phyloP scores from a whole-genome alignment of 2,113 vertebrate species.

The Pelecanoides urinatrix region DNA sequence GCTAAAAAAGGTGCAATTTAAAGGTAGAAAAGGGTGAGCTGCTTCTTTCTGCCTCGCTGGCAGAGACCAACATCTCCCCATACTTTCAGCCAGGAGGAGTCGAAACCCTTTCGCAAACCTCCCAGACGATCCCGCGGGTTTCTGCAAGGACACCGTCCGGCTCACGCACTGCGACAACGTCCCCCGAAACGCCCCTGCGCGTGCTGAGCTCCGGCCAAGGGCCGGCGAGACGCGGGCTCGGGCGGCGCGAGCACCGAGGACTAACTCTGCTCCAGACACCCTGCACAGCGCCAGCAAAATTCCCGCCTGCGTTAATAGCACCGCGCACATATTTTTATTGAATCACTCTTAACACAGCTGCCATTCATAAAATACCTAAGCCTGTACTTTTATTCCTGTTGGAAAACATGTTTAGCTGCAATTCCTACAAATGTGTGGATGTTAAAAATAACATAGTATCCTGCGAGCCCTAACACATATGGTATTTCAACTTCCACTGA shows the following conservation, averaged over 20 bases:
- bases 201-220: not conserved
- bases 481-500: not conserved
- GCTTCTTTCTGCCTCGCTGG: not conserved
- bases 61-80: not conserved
- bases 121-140: not conserved
- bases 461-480: not conserved
- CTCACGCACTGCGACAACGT: accelerated
- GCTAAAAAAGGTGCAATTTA: not conserved
- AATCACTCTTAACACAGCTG: not conserved
- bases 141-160: accelerated
- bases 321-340: not conserved
- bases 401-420: not conserved
- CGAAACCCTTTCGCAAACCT: accelerated
- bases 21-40: not conserved
- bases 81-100: not conserved
- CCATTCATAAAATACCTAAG: not conserved
- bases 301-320: not conserved
- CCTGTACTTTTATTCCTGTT: not conserved
- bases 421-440: not conserved
- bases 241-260: accelerated
- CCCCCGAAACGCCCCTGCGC: accelerated
- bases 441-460: not conserved
- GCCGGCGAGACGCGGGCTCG: not conserved
- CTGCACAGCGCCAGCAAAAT: not conserved
- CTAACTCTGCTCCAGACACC: not conserved